Base-by-base conservation (phyloP, 2,888 invertebrate species). In the Acanthococcus lagerstroemiae region DNA sequence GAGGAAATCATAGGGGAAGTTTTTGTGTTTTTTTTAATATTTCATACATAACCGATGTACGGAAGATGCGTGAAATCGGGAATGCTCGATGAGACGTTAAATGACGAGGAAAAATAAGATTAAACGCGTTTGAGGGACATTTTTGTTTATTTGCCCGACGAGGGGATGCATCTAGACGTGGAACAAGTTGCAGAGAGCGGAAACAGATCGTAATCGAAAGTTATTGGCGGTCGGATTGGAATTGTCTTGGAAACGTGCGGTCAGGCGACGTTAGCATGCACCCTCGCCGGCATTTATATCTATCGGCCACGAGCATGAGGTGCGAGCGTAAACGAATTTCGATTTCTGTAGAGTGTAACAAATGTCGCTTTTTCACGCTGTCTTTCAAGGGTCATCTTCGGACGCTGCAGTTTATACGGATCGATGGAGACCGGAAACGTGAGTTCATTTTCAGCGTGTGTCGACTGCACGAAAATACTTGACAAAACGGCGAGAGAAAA, bases 51-150 rank as follows among this genome's bases (percentile, higher is more conserved):
- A n/a, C n/a, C n/a, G n/a, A n/a, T n/a, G n/a, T n/a, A n/a, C n/a
- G n/a, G n/a, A n/a, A n/a, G n/a, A n/a, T n/a, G n/a, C n/a, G n/a
- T 37, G 37, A 15, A 24, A 52, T 52, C 22, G 22, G 22, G 5
- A 22, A 12, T 52, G 52, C 24, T 52, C 52, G 52, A 52, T 24
- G 52, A 52, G 24, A 52, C 52, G 22, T 52, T 52, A 52, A 52
- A 52, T 52, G 52, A 22, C 21, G 22, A 52, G 24, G 24, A 52
- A 48, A 24, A 52, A 52, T 52, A 24, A 52, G 12, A 52, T 52
- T 52, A 52, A 52, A 52, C 52, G 52, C 52, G 21, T 52, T 52
- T 24, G 24, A 52, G 24, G 52, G 24, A 52, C 52, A 52, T 52
- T 52, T 52, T 22, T 52, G 37, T n/a, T 21, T 52, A 52, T 52